Evolutionary conservation across 2,888 invertebrate species (phyloP), one percentile per base, ranked within the genome.

Genomic region (Heteromurus nitidus): DNA sequence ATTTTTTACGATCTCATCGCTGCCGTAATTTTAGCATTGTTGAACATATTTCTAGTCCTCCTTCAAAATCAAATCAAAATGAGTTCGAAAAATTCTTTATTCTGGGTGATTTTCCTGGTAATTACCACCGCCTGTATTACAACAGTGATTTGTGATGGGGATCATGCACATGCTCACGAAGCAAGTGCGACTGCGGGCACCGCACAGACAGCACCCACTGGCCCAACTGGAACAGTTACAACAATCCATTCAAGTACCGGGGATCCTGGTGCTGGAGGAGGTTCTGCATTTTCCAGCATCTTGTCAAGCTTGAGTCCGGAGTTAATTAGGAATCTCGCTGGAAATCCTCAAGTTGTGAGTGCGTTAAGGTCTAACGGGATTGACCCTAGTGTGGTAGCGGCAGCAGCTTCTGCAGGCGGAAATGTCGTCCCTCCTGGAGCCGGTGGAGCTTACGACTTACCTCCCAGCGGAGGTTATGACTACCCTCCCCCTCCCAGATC

Each of bases 211-310:
- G 16, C 65, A 0, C 42, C 58, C 0, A 3, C 36, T 3, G 62
- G 77, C 2, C 69, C 70, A 26, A 24, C 31, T 16, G 79, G 79
- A 30, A 55, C 42, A 0, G 70, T 79, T n/a, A 70, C 79, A 20
- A 65, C 70, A 0, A 58, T 72, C 3, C 70, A 70, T 18, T 55
- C 70, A 1, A 55, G 64, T 0, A 72, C 64, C 50, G 65, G 64
- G 18, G 64, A 55, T 42, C 36, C 24, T 22, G 64, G 64, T 18
- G 44, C 22, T 2, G 68, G 47, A 26, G 24, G 24, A 9, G 7
- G 22, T 42, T 55, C 42, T 5, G 67, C 26, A 24, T 60, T 77
- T 58, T 53, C 77, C 5, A 42, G 70, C 3, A 62, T 77, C 42
- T 53, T 77, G 18, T 69, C 77, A 9, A 70, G 53, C 18, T 20